A percentile compares a stretch with the other conserved stretches of the same genome.
phyloP scores from a whole-genome alignment of 2,797 vertebrate species.

The Agapornis canus region DNA sequence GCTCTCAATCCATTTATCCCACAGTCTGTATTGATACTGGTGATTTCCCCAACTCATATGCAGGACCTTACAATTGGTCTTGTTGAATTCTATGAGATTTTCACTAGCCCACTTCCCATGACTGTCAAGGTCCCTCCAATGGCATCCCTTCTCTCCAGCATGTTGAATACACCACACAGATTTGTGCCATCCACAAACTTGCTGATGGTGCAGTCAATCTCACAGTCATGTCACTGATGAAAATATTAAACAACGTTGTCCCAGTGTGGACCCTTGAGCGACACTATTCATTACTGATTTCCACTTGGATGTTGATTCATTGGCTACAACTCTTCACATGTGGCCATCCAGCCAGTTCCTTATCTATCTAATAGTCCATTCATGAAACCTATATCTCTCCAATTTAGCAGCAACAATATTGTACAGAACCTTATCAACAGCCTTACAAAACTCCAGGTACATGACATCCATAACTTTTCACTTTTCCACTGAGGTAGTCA shows the following conservation, averaged over 20 bases:
- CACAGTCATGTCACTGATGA: not conserved
- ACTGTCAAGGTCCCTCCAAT: not conserved
- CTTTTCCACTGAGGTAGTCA: not conserved
- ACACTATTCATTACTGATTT: not conserved
- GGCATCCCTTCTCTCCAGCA: rapidly evolving
- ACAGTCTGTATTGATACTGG: not conserved
- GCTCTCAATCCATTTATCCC: not conserved
- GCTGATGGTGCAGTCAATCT: not conserved
- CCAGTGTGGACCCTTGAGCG: not conserved
- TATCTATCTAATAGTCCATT: not conserved
- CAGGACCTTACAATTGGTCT: not conserved
- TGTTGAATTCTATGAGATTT: not conserved
- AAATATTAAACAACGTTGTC: not conserved
- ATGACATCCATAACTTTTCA: not conserved
- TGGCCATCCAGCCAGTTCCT: not conserved
- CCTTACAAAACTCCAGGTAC: not conserved
- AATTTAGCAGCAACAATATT: not conserved
- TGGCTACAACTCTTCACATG: not conserved
- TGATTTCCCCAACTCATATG: not conserved
- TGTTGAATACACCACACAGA: not conserved
- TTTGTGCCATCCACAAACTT: not conserved
- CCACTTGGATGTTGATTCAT: not conserved
- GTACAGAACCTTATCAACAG: not conserved
- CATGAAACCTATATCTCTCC: not conserved
- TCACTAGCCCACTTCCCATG: not conserved